Percentiles rank a stretch among this genome's conserved stretches.
These are phyloP conservation scores for Eutolmus rufibarbis DNA, from an alignment of 2,888 invertebrate genomes.

Conservation along the genomic window DNA sequence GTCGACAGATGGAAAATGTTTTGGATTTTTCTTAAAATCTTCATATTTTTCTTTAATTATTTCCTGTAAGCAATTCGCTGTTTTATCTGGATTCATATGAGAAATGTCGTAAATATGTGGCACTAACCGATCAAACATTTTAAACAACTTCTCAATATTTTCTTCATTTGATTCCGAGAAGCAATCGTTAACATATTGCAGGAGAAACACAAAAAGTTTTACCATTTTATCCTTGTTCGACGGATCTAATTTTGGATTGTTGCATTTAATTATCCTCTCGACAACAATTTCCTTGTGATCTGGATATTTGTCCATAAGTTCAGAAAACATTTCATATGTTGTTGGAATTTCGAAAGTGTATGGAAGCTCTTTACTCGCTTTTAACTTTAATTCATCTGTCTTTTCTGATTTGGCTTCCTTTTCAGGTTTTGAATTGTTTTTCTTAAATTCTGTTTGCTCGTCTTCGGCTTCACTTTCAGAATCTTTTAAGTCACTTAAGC, in stretches of 20 bases:
- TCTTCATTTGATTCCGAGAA: conserved; percentile 62
- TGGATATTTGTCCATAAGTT: conserved; percentile 70
- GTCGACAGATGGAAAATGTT: conserved; percentile 71
- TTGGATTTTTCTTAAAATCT: conserved; percentile 68
- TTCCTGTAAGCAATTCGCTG: conserved; percentile 73
- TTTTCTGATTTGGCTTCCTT: conserved; percentile 2
- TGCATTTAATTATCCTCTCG: conserved; percentile 84
- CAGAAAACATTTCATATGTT: conserved; percentile 70
- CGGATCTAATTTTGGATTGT: conserved; percentile 81
- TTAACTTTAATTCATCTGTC: conserved; percentile 57
- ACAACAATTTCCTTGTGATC: conserved; percentile 75
- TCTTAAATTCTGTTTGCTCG: not conserved
- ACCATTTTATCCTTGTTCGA: conserved; percentile 80
- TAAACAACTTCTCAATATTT: conserved; percentile 66
- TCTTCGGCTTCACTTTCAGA: conserved; percentile 63
- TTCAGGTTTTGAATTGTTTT: conserved; percentile 33
- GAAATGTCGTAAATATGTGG: conserved; percentile 73
- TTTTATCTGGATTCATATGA: conserved; percentile 73
- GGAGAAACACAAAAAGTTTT: conserved; percentile 75
- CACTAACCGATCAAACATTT: conserved; percentile 67
- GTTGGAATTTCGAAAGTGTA: conserved; percentile 69
- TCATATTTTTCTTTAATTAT: conserved; percentile 76
- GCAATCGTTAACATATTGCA: conserved; percentile 79
- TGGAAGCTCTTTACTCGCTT: conserved; percentile 68
- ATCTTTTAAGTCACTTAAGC: conserved; percentile 58